phyloP scores from a whole-genome alignment of 2,888 invertebrate genomes.

The Polyommatus iphigenia region DNA sequence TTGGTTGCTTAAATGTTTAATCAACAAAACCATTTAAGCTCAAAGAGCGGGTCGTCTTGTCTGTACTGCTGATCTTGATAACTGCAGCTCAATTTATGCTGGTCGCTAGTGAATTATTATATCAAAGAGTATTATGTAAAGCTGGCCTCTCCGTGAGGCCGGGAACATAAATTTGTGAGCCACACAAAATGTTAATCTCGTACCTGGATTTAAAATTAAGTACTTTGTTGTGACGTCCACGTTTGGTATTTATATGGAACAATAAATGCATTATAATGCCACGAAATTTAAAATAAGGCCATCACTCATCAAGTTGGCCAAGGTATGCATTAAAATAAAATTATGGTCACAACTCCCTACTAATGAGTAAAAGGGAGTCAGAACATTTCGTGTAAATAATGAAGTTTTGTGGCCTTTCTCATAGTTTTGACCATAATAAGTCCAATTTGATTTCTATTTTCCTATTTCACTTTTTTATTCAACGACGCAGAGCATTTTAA shows the following conservation, averaged over 20 bases:
- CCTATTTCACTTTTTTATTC: too few species aligned
- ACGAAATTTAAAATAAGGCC: not conserved
- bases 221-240: slow-evolving; percentile 1
- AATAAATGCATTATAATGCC: not conserved
- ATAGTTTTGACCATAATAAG: too few species aligned
- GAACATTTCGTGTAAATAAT: too few species aligned
- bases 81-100: not conserved
- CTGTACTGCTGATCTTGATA: slow-evolving; percentile 10
- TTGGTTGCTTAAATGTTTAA: not conserved
- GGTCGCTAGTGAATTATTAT: slow-evolving; percentile 20
- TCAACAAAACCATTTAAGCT: slow-evolving; percentile 1
- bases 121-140: slow-evolving; percentile 22
- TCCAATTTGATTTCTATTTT: too few species aligned
- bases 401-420: too few species aligned
- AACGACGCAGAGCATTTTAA: not conserved
- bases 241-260: slow-evolving; percentile 5
- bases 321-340: too few species aligned
- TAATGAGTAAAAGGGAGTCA: too few species aligned
- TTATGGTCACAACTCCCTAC: too few species aligned
- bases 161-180: slow-evolving; percentile 21
- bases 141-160: slow-evolving; percentile 22
- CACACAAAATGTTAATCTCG: slow-evolving; percentile 17
- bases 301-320: not conserved
- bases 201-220: slow-evolving; percentile 18
- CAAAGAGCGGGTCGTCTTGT: slow-evolving; percentile 11